A percentile compares a stretch with the other conserved stretches of the same genome.
These are phyloP conservation scores for Coendou prehensilis DNA, from an alignment of 2,797 vertebrate species.

Conservation along the genomic window DNA sequence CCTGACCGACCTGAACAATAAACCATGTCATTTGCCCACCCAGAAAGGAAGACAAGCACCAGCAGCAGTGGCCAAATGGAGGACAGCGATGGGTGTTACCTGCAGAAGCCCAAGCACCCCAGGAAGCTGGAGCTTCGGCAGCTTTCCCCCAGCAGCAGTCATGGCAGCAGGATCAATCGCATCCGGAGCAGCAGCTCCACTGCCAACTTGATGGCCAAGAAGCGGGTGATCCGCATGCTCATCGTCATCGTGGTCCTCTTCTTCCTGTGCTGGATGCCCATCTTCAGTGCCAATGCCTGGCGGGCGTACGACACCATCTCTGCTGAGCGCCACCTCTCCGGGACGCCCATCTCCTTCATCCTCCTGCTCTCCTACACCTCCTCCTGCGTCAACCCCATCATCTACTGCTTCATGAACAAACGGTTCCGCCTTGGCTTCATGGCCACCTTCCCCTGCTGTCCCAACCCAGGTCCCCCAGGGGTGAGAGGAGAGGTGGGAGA, in stretches of 20 bases:
- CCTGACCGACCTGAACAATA: neutral
- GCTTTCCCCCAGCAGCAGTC: constrained; percentile 81
- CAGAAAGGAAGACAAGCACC: constrained; percentile 90
- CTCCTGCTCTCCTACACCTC: constrained; percentile 98
- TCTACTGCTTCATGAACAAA: constrained; percentile 99
- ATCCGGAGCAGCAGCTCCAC: constrained; percentile 92
- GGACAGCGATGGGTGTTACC: constrained; percentile 95
- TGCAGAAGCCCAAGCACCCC: constrained; percentile 91
- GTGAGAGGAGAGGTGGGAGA: constrained; percentile 80
- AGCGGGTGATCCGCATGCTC: constrained; percentile 98
- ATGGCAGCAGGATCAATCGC: constrained; percentile 86
- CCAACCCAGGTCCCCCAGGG: constrained; percentile 49
- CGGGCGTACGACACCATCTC: constrained; percentile 94
- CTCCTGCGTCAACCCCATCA: constrained; percentile 97
- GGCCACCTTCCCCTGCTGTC: constrained; percentile 94
- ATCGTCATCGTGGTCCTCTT: constrained; percentile 97
- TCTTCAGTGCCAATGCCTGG: constrained; percentile 98
- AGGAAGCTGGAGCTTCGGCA: constrained; percentile 87
- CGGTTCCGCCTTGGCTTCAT: constrained; percentile 95
- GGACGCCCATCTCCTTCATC: constrained; percentile 98
- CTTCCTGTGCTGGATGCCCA: constrained; percentile 98
- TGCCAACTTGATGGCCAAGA: constrained; percentile 96
- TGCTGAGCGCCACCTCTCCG: constrained; percentile 93
- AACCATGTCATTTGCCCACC: constrained; percentile 5
- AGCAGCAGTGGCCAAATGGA: constrained; percentile 89